Conservation (phyloP, 2,888 invertebrate genomes). For the Drosophila testacea region DNA sequence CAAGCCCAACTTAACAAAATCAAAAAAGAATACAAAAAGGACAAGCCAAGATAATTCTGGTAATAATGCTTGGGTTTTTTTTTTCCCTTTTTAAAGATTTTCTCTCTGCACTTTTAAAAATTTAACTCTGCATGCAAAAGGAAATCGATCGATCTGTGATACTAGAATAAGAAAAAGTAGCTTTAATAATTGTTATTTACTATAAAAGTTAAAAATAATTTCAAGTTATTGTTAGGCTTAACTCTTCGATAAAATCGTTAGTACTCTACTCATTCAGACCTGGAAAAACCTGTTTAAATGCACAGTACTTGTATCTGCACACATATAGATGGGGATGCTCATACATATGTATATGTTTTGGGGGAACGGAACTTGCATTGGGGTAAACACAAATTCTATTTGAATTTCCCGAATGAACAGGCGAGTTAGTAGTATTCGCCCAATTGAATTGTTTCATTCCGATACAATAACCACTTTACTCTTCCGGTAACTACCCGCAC, state of each 20-base stretch:
- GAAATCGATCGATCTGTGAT: not conserved
- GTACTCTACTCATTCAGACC: not conserved
- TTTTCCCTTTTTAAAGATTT: not conserved
- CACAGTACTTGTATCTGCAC: not conserved
- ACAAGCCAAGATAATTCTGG: slow-evolving; percentile 6
- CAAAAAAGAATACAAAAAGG: not conserved
- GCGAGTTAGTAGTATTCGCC: slow-evolving; percentile 43
- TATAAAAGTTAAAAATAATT: not conserved
- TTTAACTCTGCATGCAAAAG: slow-evolving; percentile 6
- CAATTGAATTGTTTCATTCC: slow-evolving; percentile 75
- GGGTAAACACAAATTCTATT: slow-evolving; percentile 39
- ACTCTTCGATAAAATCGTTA: not conserved
- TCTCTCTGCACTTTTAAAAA: not conserved
- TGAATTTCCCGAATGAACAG: slow-evolving; percentile 46
- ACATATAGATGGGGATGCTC: not conserved
- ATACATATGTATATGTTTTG: not conserved
- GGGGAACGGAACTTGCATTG: slow-evolving; percentile 15
- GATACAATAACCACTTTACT: slow-evolving; percentile 67
- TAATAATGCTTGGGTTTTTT: not conserved
- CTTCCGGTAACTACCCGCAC: slow-evolving; percentile 72
- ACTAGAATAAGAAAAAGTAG: not conserved
- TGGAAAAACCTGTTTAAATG: not conserved
- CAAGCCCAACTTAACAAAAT: not conserved
- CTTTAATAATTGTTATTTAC: not conserved
- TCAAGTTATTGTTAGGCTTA: not conserved